These are phyloP conservation scores for Synanthedon myopaeformis DNA, from an alignment of 2,888 invertebrate species.

Conservation along the genomic window DNA sequence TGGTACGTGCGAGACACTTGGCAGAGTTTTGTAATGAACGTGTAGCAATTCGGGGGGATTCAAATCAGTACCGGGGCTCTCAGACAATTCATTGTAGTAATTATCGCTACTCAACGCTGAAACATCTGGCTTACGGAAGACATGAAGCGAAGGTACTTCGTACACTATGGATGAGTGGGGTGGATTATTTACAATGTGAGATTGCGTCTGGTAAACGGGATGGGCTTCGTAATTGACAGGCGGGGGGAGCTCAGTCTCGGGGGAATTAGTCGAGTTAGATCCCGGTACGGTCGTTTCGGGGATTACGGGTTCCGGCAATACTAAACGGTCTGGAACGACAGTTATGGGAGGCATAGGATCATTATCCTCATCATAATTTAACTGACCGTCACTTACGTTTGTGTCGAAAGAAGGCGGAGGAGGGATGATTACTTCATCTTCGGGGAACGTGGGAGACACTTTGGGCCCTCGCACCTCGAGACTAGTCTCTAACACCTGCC, in stretches of 20 bases:
- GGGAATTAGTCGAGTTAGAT: constrained; percentile 48
- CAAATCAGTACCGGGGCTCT: constrained; percentile 45
- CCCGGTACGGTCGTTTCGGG: constrained; percentile 64
- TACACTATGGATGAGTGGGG: constrained; percentile 35
- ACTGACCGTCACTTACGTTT: constrained; percentile 47
- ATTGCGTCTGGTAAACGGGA: constrained; percentile 26
- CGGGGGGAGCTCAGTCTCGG: constrained; percentile 54
- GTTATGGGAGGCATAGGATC: constrained; percentile 45
- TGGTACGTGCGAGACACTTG: constrained; percentile 58
- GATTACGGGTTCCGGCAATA: constrained; percentile 47
- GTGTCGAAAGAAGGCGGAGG: constrained; percentile 63
- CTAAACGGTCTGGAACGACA: constrained; percentile 46
- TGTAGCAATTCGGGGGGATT: constrained; percentile 52
- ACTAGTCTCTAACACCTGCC: constrained; percentile 19
- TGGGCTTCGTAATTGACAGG: constrained; percentile 58
- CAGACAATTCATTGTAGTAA: constrained; percentile 40
- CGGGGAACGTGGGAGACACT: constrained; percentile 41
- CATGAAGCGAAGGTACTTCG: constrained; percentile 46
- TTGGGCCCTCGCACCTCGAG: constrained; percentile 23
- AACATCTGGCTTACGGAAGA: constrained; percentile 38
- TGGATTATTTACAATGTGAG: constrained; percentile 10
- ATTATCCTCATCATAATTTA: constrained; percentile 28
- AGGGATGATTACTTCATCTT: constrained; percentile 59
- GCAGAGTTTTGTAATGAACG: constrained; percentile 55
- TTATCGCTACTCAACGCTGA: constrained; percentile 30